A percentile compares a stretch with the other conserved stretches of the same genome.
Evolutionary conservation across 2,797 vertebrate species (phyloP).

Genomic region (Mallotus villosus): DNA sequence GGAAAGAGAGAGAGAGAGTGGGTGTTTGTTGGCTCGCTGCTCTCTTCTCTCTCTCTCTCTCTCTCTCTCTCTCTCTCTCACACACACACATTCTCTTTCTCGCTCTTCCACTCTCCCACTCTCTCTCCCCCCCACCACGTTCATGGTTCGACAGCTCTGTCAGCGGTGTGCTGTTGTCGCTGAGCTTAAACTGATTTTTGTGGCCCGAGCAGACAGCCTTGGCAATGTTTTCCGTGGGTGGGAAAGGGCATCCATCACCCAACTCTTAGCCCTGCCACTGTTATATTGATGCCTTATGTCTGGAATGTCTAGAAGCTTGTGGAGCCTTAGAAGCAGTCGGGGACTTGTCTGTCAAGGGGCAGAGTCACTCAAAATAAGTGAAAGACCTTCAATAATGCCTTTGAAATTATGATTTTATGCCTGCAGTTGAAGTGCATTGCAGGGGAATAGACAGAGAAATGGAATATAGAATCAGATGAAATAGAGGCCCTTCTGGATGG

Average conservation of each 20-base stretch:
- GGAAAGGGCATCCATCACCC: constrained; percentile 30
- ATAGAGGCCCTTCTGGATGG: background rate
- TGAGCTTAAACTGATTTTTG: constrained; percentile 23
- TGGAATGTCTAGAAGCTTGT: background rate
- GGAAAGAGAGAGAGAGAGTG: constrained; percentile 46
- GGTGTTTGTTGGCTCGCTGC: constrained; percentile 41
- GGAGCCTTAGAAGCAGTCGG: background rate
- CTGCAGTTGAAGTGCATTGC: background rate
- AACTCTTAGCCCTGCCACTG: background rate
- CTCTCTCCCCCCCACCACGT: constrained; percentile 7
- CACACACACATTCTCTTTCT: background rate
- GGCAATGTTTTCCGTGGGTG: background rate
- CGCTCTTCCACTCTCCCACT: background rate
- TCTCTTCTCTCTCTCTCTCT: constrained; percentile 21
- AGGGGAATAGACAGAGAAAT: background rate
- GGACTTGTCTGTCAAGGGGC: background rate
- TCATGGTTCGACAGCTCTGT: constrained; percentile 39
- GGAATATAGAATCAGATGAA: background rate
- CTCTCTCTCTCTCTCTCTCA: background rate
- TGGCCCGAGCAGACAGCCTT: constrained; percentile 12
- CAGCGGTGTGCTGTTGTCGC: constrained; percentile 26
- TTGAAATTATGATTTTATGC: background rate
- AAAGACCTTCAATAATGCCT: background rate
- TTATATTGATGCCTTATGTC: background rate
- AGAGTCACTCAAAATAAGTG: too few species aligned